These are phyloP conservation scores for Tokudaia tokunoshimensis DNA, from an alignment of 2,797 vertebrate genomes.

Conservation along the genomic window DNA sequence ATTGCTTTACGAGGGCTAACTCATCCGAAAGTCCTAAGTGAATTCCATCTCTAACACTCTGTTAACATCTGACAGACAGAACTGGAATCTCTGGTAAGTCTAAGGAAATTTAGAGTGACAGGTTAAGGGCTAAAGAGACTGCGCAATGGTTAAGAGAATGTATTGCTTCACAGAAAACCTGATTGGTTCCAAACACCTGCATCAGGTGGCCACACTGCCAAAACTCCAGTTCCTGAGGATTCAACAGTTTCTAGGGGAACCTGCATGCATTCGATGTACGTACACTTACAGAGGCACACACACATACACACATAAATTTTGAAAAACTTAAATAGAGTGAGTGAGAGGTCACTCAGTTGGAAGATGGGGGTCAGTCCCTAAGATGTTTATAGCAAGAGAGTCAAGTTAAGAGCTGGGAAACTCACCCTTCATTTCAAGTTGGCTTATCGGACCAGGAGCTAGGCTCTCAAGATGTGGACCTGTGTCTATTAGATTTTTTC, in stretches of 20 bases:
- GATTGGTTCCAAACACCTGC: neutral
- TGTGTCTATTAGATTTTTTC: neutral
- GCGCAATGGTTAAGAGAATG: no score
- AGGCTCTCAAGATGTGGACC: neutral
- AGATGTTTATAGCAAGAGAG: neutral
- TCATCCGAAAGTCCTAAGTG: neutral
- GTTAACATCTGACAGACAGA: slow-evolving; percentile 22
- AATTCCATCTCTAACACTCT: neutral
- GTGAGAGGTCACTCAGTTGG: neutral
- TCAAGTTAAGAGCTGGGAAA: neutral
- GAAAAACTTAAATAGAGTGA: neutral
- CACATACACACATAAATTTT: neutral
- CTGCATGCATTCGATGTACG: no score
- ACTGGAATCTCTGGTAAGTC: neutral
- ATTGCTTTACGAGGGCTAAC: slow-evolving; percentile 2
- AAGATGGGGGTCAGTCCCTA: neutral
- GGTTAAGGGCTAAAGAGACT: neutral
- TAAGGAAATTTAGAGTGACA: neutral
- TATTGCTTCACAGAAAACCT: neutral
- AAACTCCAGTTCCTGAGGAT: neutral
- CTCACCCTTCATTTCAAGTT: neutral
- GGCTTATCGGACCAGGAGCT: neutral
- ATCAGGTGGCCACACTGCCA: neutral
- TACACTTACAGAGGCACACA: neutral
- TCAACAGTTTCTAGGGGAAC: neutral